Percentiles rank a stretch among this genome's conserved stretches.
Conservation (phyloP, 2,888 invertebrate species). For the Ophonus ardosiacus region DNA sequence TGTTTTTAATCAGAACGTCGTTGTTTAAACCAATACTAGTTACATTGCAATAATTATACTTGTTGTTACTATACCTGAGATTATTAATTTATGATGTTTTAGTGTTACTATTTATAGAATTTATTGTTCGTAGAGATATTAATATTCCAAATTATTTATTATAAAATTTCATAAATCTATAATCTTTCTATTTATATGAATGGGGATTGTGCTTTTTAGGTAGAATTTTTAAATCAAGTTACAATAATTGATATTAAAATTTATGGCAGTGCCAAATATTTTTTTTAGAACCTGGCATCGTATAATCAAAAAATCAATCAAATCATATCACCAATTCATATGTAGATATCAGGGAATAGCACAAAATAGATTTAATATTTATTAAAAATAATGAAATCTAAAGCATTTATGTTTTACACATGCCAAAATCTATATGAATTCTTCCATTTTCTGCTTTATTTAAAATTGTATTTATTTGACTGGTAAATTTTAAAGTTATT, state of each 20-base stretch:
- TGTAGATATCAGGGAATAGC: slow-evolving; percentile 41
- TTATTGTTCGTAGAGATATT: slow-evolving; percentile 15
- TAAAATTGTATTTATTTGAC: not conserved
- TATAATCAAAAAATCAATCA: slow-evolving; percentile 38
- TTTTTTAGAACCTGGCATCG: slow-evolving; percentile 1
- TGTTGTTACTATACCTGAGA: slow-evolving; percentile 20
- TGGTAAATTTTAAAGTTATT: not conserved
- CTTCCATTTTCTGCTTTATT: not conserved
- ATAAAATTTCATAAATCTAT: slow-evolving; percentile 6
- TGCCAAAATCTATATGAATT: slow-evolving; percentile 16
- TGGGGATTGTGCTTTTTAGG: slow-evolving; percentile 35
- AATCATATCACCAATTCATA: slow-evolving; percentile 38
- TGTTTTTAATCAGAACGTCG: slow-evolving; percentile 15
- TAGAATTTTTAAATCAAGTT: not conserved
- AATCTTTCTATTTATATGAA: not conserved
- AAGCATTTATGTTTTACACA: slow-evolving; percentile 16
- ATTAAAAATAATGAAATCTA: not conserved
- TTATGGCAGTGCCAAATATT: slow-evolving; percentile 27
- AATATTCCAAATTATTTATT: slow-evolving; percentile 34
- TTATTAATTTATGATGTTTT: slow-evolving; percentile 35
- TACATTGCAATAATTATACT: slow-evolving; percentile 19
- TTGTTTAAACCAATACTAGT: slow-evolving; percentile 28
- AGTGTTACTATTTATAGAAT: slow-evolving; percentile 12
- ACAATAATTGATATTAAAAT: not conserved
- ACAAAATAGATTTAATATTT: not conserved